Conservation (phyloP, 2,113 vertebrate genomes). For the Stomatorhinus ivindoensis region DNA sequence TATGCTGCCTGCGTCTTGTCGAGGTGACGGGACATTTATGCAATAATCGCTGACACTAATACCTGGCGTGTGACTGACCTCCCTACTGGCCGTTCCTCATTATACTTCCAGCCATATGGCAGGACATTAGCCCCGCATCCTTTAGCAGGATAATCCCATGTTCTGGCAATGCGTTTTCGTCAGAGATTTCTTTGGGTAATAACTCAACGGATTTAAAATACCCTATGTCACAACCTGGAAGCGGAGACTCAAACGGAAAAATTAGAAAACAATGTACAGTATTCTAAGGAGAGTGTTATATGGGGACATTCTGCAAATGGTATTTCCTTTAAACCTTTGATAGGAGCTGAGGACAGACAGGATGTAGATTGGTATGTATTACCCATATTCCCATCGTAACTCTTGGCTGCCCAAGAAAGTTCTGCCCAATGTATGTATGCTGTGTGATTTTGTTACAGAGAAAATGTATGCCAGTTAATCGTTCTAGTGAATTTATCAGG, state of each 20-base stretch:
- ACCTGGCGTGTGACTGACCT: constrained; percentile 69
- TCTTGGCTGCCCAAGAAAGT: neutral
- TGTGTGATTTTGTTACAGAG: neutral
- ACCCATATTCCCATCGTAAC: neutral
- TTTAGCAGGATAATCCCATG: constrained; percentile 61
- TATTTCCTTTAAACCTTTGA: neutral
- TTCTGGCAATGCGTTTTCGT: constrained; percentile 62
- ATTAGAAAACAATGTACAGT: constrained; percentile 46
- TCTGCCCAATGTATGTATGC: neutral
- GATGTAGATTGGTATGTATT: neutral
- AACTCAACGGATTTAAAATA: constrained; percentile 60
- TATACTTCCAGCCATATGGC: constrained; percentile 63
- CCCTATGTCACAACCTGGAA: constrained; percentile 42
- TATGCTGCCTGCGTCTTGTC: constrained; percentile 41
- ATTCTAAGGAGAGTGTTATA: constrained; percentile 39
- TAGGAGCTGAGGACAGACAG: neutral
- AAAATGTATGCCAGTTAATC: neutral
- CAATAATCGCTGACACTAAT: constrained; percentile 76
- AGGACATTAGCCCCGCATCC: constrained; percentile 61
- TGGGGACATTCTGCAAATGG: neutral
- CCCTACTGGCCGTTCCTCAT: constrained; percentile 54
- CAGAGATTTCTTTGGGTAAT: constrained; percentile 66
- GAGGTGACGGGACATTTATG: constrained; percentile 53
- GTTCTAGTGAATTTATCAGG: neutral
- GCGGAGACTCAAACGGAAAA: constrained; percentile 42